Conservation (phyloP, 2,113 vertebrate species). For the Thomomys bottae region DNA sequence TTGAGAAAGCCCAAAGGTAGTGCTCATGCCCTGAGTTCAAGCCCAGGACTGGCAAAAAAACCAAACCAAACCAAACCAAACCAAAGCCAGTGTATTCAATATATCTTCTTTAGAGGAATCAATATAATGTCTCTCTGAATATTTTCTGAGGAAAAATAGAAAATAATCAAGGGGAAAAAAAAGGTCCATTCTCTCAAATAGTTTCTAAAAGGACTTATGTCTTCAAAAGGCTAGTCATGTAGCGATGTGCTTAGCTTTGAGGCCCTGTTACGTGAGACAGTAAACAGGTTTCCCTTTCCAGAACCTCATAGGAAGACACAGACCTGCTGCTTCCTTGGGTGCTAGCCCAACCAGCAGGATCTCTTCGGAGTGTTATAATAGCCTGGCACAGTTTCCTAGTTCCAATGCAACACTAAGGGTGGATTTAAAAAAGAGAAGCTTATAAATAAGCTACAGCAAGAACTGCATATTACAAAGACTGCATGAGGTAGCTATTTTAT, state of each 20-base stretch:
- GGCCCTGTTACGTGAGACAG: neutral
- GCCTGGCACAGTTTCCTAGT: neutral
- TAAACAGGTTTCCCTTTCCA: slow-evolving; percentile 18
- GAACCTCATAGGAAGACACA: neutral
- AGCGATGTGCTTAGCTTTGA: neutral
- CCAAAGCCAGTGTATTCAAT: neutral
- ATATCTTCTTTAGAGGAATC: neutral
- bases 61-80: no score
- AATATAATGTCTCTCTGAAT: slow-evolving; percentile 11
- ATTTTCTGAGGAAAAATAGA: slow-evolving; percentile 21
- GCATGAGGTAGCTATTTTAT: neutral
- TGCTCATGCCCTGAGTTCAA: no score
- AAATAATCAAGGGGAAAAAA: neutral
- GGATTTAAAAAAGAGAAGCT: neutral
- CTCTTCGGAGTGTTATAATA: neutral
- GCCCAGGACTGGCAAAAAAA: no score
- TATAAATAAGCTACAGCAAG: slow-evolving; percentile 22
- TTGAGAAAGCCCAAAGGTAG: no score
- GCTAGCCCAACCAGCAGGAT: neutral
- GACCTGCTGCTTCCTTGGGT: neutral
- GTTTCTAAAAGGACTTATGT: neutral
- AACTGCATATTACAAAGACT: neutral
- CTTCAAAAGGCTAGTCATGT: neutral
- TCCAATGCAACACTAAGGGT: slow-evolving; percentile 14
- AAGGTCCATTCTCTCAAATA: slow-evolving; percentile 4